Evolutionary conservation across 2,888 invertebrate genomes (phyloP).

Genomic region (Cheilosia impressa): DNA sequence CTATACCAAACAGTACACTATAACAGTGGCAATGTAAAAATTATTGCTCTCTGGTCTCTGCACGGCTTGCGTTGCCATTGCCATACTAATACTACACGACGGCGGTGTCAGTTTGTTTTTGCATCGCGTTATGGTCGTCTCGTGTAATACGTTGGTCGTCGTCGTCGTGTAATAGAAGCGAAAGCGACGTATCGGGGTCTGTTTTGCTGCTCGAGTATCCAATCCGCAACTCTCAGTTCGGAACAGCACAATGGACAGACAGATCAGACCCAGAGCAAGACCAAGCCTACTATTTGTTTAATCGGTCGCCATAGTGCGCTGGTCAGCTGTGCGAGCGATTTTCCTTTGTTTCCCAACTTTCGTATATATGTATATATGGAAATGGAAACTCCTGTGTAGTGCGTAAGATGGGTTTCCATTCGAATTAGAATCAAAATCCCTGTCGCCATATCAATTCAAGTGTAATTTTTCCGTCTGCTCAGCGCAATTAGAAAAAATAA

Average conservation of each 20-base stretch:
- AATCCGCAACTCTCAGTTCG: slow-evolving; percentile 1
- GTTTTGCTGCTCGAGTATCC: slow-evolving; percentile 6
- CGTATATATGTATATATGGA: too few relatives aligned
- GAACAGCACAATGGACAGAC: not conserved
- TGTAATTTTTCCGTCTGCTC: slow-evolving; percentile 11
- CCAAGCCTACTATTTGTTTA: slow-evolving; percentile 65
- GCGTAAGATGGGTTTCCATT: slow-evolving; percentile 20
- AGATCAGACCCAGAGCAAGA: slow-evolving; percentile 4
- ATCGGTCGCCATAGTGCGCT: slow-evolving; percentile 56
- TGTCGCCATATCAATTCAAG: slow-evolving; percentile 22
- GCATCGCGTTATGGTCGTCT: slow-evolving; percentile 62
- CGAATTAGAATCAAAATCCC: slow-evolving; percentile 41
- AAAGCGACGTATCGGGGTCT: slow-evolving; percentile 34
- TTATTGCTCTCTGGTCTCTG: slow-evolving; percentile 37
- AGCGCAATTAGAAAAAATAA: slow-evolving; percentile 32
- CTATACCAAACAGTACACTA: not conserved
- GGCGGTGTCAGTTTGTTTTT: slow-evolving; percentile 64
- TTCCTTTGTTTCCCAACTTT: slow-evolving; percentile 29
- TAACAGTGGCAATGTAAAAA: not conserved
- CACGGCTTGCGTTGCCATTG: too few relatives aligned
- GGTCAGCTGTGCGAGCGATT: slow-evolving; percentile 55
- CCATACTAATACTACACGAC: slow-evolving; percentile 23
- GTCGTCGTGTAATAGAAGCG: slow-evolving; percentile 41
- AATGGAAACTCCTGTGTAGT: slow-evolving; percentile 1
- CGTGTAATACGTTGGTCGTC: slow-evolving; percentile 46